A percentile compares a stretch with the other conserved stretches of the same genome.
These are phyloP conservation scores for Pteria penguin DNA, from an alignment of 2,888 invertebrate genomes.

Conservation along the genomic window DNA sequence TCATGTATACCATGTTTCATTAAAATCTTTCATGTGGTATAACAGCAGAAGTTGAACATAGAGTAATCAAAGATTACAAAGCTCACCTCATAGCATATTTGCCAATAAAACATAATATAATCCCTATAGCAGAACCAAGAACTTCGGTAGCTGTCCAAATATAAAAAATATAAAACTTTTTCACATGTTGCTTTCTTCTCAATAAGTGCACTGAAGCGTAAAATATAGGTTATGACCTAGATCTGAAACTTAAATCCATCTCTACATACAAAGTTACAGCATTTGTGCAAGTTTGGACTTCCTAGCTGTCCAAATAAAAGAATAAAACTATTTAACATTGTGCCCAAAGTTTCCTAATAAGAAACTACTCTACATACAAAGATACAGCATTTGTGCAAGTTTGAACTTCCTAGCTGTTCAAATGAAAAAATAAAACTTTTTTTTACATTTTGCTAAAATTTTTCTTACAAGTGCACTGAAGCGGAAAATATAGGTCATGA, in stretches of 20 bases:
- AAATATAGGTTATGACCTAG: background rate
- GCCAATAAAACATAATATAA: too few species aligned
- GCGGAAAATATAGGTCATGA: too few species aligned
- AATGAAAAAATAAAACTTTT: background rate
- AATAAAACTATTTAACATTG: background rate
- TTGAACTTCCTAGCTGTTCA: background rate
- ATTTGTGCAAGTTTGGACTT: background rate
- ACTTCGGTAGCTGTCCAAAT: too few species aligned
- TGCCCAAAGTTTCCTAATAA: background rate
- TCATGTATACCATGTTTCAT: too few species aligned
- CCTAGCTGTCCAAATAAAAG: background rate
- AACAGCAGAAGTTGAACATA: too few species aligned
- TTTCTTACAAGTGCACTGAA: too few species aligned
- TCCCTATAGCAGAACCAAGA: too few species aligned
- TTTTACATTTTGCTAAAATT: too few species aligned
- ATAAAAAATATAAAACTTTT: background rate
- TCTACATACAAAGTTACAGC: background rate
- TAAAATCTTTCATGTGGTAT: too few species aligned
- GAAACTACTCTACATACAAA: background rate
- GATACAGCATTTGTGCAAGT: background rate
- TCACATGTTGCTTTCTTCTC: background rate
- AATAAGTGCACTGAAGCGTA: background rate
- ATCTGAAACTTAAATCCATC: background rate
- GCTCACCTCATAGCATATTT: background rate
- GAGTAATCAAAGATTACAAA: background rate